Base-by-base conservation (phyloP, 2,797 vertebrate species). In the Sebastes ruberrimus region DNA sequence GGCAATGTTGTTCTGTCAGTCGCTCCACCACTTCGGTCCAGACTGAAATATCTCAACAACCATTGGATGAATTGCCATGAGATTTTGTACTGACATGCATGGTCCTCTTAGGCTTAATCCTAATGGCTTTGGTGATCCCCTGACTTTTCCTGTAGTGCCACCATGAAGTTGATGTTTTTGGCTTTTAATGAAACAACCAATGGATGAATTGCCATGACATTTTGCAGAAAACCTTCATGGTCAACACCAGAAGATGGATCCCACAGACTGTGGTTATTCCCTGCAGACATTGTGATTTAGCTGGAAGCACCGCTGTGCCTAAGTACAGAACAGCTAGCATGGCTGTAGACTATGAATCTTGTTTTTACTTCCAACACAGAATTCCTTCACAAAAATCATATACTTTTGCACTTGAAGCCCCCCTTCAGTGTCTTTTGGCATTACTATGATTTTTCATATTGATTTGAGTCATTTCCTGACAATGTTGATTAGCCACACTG, bases 351-450 rank as follows among this genome's bases (percentile, higher is more conserved):
- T 46, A 27, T 7, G 32, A 10, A 25, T 55, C 30, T 56, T 62
- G 32, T 67, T 60, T 60, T 4, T 23, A 14, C 11, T 42, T 66
- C 23, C 11, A 72, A 23, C 13, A 22, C 5, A 46, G 20, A 11
- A 70, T 42, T 23, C 22, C 7, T 79, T 14, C 23, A 65, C 20
- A 33, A 71, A 82, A 80, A 64, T 55, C 14, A 66, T 73, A 66
- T 69, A 53, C 11, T 70, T 18, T 32, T 16, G 42, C 56, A 56
- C 38, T 76, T 78, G 33, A 62, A 46, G 42, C 42, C 42, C 42
- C 42, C 42, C 42, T 7, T 46, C 16, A 18, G 42, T 46, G 14
- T 46, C 14, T 46, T 46, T 46, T 46, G 42, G 42, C 42, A 46
- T 46, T 46, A 16, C 42, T 46, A 61, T 61, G 42, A 46, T 46